phyloP scores from a whole-genome alignment of 2,113 vertebrate species.

The Andinoacara biseriatus region DNA sequence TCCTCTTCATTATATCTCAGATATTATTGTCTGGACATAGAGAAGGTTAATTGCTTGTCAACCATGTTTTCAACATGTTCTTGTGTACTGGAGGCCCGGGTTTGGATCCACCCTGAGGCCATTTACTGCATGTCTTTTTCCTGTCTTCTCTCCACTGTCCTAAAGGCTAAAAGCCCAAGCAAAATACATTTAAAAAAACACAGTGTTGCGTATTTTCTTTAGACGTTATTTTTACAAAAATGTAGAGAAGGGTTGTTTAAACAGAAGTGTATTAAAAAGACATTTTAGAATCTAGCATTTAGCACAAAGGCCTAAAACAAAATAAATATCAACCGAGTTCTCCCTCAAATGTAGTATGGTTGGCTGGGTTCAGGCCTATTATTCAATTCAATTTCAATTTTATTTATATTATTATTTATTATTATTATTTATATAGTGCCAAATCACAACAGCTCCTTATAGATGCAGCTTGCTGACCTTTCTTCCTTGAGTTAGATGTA shows the following conservation, averaged over 20 bases:
- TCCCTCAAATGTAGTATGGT: neutral
- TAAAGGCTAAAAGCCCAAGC: neutral
- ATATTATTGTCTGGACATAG: neutral
- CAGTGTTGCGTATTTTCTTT: neutral
- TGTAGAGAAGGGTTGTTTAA: neutral
- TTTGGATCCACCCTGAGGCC: neutral
- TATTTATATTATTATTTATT: too few relatives aligned
- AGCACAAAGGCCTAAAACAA: neutral
- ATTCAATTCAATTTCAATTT: neutral
- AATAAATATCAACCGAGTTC: rapidly evolving
- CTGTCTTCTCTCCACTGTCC: neutral
- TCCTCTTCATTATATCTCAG: too few relatives aligned
- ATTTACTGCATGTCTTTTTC: neutral
- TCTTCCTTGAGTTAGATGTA: too few relatives aligned
- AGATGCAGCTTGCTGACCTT: too few relatives aligned
- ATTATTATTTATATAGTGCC: too few relatives aligned
- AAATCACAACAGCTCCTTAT: too few relatives aligned
- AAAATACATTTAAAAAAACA: neutral
- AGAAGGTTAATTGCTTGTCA: neutral
- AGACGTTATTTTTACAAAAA: neutral
- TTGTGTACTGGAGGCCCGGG: too few relatives aligned
- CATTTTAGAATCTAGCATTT: neutral
- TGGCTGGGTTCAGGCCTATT: rapidly evolving
- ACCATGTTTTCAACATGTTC: neutral
- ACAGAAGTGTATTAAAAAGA: rapidly evolving